Percentiles rank a stretch among this genome's conserved stretches.
These are phyloP conservation scores for Drosophila stalkeri DNA, from an alignment of 2,888 invertebrate species.

Conservation along the genomic window DNA sequence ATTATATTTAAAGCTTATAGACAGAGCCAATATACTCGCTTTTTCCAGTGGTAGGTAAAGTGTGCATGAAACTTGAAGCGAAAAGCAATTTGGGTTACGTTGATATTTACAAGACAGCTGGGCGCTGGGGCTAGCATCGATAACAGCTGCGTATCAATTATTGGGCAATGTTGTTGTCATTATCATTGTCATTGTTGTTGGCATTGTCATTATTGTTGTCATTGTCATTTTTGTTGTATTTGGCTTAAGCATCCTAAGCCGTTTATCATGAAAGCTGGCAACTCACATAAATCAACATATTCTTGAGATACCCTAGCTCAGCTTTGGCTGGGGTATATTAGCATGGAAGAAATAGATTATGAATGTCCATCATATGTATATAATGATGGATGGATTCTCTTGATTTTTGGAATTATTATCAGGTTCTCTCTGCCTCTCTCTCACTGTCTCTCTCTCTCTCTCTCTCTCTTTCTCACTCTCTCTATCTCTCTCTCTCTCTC, in stretches of 20 bases:
- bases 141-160: conserved; percentile 45
- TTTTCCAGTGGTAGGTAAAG: not conserved
- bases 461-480: not conserved
- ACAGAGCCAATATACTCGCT: not conserved
- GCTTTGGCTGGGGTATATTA: not conserved
- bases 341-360: not conserved
- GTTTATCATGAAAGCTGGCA: conserved; percentile 66
- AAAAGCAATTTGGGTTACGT: conserved; percentile 7
- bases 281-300: conserved; percentile 67
- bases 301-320: conserved; percentile 16
- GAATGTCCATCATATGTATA: too few species aligned
- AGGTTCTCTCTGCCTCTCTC: too few species aligned
- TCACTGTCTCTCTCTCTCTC: too few species aligned
- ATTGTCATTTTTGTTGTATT: conserved; percentile 23
- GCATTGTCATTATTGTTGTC: conserved; percentile 9
- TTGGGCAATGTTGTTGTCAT: conserved; percentile 5
- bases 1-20: not conserved
- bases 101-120: conserved; percentile 26
- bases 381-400: not conserved
- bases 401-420: too few species aligned
- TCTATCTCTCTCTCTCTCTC: too few species aligned
- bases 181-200: conserved; percentile 12
- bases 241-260: conserved; percentile 52
- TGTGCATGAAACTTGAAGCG: not conserved
- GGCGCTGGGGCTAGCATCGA: conserved; percentile 17